These are phyloP conservation scores for Taphrorychus bicolor DNA, from an alignment of 2,888 invertebrate species.

Conservation along the genomic window DNA sequence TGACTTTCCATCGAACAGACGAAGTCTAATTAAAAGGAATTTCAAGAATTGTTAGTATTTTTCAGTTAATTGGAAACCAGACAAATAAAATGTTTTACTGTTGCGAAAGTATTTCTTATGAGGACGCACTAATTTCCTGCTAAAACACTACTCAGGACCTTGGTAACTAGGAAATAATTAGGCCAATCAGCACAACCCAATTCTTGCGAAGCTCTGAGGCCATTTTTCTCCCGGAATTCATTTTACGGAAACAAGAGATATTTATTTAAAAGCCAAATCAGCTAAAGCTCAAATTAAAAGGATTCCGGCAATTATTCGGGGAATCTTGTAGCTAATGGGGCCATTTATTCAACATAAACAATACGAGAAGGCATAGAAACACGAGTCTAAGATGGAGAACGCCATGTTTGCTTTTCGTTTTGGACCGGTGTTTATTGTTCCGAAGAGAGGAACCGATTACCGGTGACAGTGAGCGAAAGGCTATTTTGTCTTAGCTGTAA, in stretches of 20 bases:
- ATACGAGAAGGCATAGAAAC: slow-evolving; percentile 3
- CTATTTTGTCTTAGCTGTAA: no score
- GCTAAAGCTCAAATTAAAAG: slow-evolving; percentile 9
- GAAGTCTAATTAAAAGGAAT: slow-evolving; percentile 1
- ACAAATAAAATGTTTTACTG: no score
- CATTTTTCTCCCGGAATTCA: neutral
- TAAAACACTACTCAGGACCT: neutral
- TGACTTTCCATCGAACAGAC: no score
- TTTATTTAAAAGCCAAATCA: slow-evolving; percentile 7
- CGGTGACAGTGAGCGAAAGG: no score
- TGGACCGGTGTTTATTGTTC: neutral
- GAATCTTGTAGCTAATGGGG: slow-evolving; percentile 8
- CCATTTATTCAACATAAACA: slow-evolving; percentile 11
- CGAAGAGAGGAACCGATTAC: neutral
- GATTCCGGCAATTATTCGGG: slow-evolving; percentile 5
- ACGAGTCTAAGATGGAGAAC: neutral
- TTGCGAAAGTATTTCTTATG: neutral
- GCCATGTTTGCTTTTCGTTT: neutral
- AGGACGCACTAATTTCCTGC: neutral
- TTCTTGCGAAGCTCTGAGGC: neutral
- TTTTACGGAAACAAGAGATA: slow-evolving; percentile 1
- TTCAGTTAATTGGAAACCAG: no score
- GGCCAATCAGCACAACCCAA: neutral
- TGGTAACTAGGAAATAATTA: neutral
- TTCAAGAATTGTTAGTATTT: neutral